Evolutionary conservation across 64 coral and sea anemone species (phyloP).

Genomic region (Orbicella faveolata): DNA sequence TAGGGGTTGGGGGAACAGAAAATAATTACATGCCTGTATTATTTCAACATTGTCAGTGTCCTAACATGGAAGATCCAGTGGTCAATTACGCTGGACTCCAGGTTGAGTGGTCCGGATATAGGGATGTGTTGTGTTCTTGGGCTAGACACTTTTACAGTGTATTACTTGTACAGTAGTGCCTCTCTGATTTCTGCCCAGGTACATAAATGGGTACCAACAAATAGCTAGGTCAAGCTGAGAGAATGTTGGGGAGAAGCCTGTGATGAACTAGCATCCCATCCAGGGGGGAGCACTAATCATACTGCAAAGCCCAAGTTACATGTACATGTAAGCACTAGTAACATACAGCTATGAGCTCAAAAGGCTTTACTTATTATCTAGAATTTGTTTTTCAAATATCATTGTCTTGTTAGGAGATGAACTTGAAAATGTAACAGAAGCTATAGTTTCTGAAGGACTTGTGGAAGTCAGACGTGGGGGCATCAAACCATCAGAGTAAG

Average conservation of each 20-base stretch:
- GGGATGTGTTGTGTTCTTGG: background rate
- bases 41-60: no score
- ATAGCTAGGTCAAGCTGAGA: no score
- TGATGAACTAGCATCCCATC: no score
- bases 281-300: no score
- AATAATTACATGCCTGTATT: no score
- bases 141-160: background rate
- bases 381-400: background rate
- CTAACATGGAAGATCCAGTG: no score
- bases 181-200: background rate
- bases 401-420: constrained; percentile 58
- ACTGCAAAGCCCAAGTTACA: no score
- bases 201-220: background rate
- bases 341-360: background rate
- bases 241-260: no score
- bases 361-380: background rate
- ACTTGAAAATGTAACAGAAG: constrained; percentile 88
- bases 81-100: no score
- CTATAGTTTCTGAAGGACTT: constrained; percentile 90
- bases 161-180: no score
- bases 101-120: no score
- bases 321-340: no score
- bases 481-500: constrained; percentile 94
- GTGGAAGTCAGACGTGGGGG: constrained; percentile 95
- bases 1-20: background rate